Base-by-base conservation (phyloP, 2,113 vertebrate species). In the Numenius arquata region DNA sequence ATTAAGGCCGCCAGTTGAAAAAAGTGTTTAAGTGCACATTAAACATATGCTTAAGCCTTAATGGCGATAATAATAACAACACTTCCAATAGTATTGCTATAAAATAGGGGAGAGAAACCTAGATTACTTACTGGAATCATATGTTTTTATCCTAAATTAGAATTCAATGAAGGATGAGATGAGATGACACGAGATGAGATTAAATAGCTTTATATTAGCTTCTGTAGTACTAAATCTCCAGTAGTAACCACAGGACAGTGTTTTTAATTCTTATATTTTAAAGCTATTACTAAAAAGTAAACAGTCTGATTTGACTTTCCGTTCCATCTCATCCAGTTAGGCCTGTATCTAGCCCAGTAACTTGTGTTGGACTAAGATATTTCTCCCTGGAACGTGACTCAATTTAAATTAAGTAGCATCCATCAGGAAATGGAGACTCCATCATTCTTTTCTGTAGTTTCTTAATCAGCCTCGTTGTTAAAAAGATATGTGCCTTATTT, bases 11-110 rank as follows among this genome's bases (percentile, higher is more conserved):
- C 47, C 86, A 81, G 85, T 85, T 93, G 36, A 90, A 94, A 75
- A 81, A 93, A 77, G 6, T 92, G 15, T 72, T 96, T 96, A 89
- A 95, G 53, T 65, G 76, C 34, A 78, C 36, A 75, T 96, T 95
- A 96, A 96, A 85, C 4, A 19, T 67, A 68, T 68, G 68, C 68
- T 93, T 95, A 94, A 94, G 29, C 70, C 73, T 81, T 95, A 93
- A 94, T 94, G 62, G 36, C 85, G 66, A 50, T 84, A 84, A 74
- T 89, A 94, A 83, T 58, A 91, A 65, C 9, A 81, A 34, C 30
- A 29, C 14, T 95, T 53, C 36, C n/a, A 38, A 48, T 8, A 50
- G 25, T 48, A 78, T 15, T 47, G 25, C 41, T 87, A 26, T 82
- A 81, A 96, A 94, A 86, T 8, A 72, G 15, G 11, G 32, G 15